Percentiles rank a stretch among this genome's conserved stretches.
Conservation (phyloP, 2,888 invertebrate genomes). For the Noctua comes region DNA sequence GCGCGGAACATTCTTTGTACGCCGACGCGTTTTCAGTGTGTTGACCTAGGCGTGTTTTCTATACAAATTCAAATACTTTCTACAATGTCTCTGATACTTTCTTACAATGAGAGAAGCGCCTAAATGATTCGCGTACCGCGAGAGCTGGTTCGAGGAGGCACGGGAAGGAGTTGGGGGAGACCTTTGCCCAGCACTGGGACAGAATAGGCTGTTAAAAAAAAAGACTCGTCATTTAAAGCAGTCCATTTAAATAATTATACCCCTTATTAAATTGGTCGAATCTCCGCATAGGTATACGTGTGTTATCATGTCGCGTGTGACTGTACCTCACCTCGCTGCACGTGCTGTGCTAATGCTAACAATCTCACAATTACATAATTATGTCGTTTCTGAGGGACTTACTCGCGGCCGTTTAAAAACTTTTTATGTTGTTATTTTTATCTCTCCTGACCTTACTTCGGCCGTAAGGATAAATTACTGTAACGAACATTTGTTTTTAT, state of each 20-base stretch:
- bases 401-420: slow-evolving; percentile 11
- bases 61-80: too few species aligned
- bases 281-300: background rate
- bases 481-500: background rate
- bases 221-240: background rate
- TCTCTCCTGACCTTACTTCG: background rate
- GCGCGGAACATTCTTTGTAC: too few species aligned
- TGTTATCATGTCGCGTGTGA: background rate
- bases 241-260: background rate
- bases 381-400: background rate
- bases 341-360: background rate
- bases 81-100: too few species aligned
- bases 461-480: background rate
- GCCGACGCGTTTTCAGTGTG: too few species aligned
- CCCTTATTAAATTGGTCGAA: background rate
- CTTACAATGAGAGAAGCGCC: too few species aligned
- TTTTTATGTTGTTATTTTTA: slow-evolving; percentile 22
- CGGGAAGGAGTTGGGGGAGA: too few species aligned
- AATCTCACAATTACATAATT: slow-evolving; percentile 1
- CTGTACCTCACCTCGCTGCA: background rate
- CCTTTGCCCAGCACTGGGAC: too few species aligned
- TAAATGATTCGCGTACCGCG: too few species aligned
- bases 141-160: too few species aligned
- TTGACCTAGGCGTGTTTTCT: too few species aligned
- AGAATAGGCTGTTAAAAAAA: background rate